phyloP scores from a whole-genome alignment of 2,888 invertebrate genomes.

The Campaea margaritaria region DNA sequence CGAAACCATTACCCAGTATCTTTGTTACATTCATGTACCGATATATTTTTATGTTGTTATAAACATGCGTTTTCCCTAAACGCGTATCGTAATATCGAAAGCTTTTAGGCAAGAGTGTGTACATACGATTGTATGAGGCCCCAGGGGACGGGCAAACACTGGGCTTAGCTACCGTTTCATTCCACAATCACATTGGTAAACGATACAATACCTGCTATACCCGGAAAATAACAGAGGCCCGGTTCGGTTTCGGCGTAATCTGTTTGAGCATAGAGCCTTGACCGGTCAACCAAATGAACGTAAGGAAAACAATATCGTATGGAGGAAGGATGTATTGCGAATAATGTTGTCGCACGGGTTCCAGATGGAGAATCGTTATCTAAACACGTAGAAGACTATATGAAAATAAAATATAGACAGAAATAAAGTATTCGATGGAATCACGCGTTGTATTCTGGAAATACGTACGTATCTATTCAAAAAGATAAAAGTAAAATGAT shows the following conservation, averaged over 20 bases:
- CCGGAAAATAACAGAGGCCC: conserved; percentile 44
- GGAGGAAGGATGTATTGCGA: conserved; percentile 22
- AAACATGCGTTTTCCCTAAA: conserved; percentile 43
- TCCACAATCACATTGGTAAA: conserved; percentile 53
- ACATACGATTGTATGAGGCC: conserved; percentile 47
- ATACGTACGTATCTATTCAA: no score
- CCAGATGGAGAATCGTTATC: neutral
- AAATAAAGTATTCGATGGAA: neutral
- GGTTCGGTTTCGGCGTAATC: conserved; percentile 51
- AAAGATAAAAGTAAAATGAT: no score
- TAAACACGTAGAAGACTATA: neutral
- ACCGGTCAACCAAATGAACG: conserved; percentile 40
- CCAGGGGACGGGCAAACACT: conserved; percentile 49
- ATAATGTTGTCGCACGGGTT: conserved; percentile 25
- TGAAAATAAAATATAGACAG: neutral
- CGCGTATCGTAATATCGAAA: conserved; percentile 45
- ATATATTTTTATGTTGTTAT: conserved; percentile 45
- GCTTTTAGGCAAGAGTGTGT: conserved; percentile 45
- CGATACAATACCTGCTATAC: conserved; percentile 48
- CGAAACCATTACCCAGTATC: conserved; percentile 39
- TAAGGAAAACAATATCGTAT: conserved; percentile 30
- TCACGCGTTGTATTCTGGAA: no score
- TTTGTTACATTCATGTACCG: conserved; percentile 38
- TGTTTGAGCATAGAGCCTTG: conserved; percentile 45
- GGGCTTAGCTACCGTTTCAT: conserved; percentile 46